phyloP scores from a whole-genome alignment of 2,888 invertebrate genomes.

The Smittia sp. region DNA sequence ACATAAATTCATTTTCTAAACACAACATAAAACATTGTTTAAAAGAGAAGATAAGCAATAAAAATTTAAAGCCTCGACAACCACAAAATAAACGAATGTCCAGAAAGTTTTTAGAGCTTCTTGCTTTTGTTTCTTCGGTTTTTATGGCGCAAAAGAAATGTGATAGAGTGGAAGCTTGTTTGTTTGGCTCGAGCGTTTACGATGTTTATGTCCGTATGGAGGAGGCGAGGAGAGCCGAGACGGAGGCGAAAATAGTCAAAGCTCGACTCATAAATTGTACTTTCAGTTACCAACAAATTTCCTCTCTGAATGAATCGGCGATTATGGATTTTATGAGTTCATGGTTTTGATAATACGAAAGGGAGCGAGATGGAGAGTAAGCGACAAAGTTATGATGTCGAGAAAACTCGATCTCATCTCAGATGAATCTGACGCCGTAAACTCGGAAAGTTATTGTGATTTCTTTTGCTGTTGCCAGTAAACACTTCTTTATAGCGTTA shows the following conservation, averaged over 20 bases:
- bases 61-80: slow-evolving; percentile 13
- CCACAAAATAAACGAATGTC: slow-evolving; percentile 12
- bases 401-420: background rate
- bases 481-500: background rate
- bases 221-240: background rate
- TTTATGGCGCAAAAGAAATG: background rate
- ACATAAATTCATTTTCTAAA: slow-evolving; percentile 26
- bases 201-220: background rate
- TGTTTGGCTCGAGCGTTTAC: background rate
- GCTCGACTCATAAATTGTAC: background rate
- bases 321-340: slow-evolving; percentile 19
- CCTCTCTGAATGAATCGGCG: background rate
- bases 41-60: slow-evolving; percentile 11
- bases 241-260: background rate
- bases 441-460: background rate
- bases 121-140: background rate
- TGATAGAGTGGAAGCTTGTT: background rate
- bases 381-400: slow-evolving; percentile 7
- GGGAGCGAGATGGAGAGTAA: background rate
- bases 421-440: background rate
- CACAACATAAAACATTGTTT: slow-evolving; percentile 2
- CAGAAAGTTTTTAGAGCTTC: slow-evolving; percentile 1
- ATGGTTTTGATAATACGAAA: slow-evolving; percentile 3
- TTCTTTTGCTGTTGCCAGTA: background rate
- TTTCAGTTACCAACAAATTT: slow-evolving; percentile 4